A percentile compares a stretch with the other conserved stretches of the same genome.
phyloP scores from a whole-genome alignment of 2,888 invertebrate species.

The Hemithea aestivaria region DNA sequence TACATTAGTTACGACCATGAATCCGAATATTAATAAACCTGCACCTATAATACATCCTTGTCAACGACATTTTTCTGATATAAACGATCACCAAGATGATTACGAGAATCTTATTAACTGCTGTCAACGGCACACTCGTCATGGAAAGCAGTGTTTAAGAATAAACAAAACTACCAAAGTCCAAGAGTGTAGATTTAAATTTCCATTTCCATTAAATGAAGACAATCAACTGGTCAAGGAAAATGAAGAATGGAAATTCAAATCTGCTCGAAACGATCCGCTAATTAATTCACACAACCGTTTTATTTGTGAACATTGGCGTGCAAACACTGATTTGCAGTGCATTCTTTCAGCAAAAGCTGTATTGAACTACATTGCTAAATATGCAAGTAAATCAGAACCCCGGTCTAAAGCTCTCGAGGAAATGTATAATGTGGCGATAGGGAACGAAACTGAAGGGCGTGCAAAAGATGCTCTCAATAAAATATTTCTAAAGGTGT shows the following conservation, averaged over 20 bases:
- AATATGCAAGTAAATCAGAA: not conserved
- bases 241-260: not conserved
- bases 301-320: not conserved
- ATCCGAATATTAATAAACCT: not conserved
- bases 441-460: not conserved
- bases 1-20: not conserved
- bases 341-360: not conserved
- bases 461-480: not conserved
- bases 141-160: not conserved
- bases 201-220: not conserved
- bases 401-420: not conserved
- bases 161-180: not conserved
- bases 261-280: not conserved
- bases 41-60: not conserved
- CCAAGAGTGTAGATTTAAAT: not conserved
- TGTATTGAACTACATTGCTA: not conserved
- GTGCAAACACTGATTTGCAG: not conserved
- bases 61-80: not conserved
- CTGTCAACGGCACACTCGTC: not conserved
- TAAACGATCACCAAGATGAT: not conserved
- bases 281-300: not conserved
- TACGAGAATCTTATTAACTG: not conserved
- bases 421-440: not conserved
- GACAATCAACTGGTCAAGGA: not conserved
- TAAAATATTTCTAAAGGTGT: not conserved